Base-by-base conservation (phyloP, 2,113 vertebrate genomes). In the Embiotoca jacksoni region DNA sequence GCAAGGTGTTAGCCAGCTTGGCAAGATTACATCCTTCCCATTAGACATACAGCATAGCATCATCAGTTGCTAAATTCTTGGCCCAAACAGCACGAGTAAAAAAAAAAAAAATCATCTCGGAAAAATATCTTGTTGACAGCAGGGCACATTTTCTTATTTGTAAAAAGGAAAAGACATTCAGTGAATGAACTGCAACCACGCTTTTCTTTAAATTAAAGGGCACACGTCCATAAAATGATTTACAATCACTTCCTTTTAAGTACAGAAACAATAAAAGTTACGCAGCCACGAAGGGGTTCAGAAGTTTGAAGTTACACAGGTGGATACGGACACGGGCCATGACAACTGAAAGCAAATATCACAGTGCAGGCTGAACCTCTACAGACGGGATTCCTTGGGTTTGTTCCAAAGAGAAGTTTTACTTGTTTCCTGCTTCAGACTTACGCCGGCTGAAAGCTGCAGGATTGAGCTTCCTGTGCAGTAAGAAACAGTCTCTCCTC, bases 171-270 rank as follows among this genome's bases (percentile, higher is more conserved):
- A 53, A 81, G 4, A 91, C 75, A 85, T 72, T 91, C 74, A 80
- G 16, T 56, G 68, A 70, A 72, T 11, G 16, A 75, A 86, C 60
- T 66, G 72, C 65, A 68, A 66, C 55, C 63, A 72, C 39, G 56
- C 31, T 9, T 54, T 41, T 77, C 62, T 73, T 81, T 72, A 69
- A 68, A 73, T 65, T 68, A 74, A 77, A 82, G 62, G 78, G 53
- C 54, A 85, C 57, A 75, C 44, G 66, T 75, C 37, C 62, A 73
- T 76, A 77, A 78, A 82, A 73, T 39, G 50, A 77, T 87, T 85
- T 89, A 92, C 91, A 92, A 89, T 90, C 91, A 91, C 73, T 75
- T 89, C 49, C 73, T 75, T 54, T 72, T 78, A 85, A 23, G 49
- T 78, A 88, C 61, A 85, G 32, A 53, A 49, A 79, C 75, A 75